phyloP scores from a whole-genome alignment of 2,888 invertebrate species.

The Rhabditophanes sp. region DNA sequence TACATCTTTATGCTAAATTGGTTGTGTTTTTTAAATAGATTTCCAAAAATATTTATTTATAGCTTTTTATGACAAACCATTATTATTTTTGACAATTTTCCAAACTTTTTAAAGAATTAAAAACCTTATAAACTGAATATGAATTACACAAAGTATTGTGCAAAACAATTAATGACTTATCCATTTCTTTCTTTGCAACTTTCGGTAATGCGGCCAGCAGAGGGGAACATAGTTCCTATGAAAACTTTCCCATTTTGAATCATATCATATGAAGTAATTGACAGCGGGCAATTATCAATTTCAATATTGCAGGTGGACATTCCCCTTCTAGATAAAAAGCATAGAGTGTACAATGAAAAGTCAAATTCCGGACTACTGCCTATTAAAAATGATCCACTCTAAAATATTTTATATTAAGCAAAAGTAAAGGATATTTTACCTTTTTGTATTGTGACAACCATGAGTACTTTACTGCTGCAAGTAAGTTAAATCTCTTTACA shows the following conservation, averaged over 20 bases:
- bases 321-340: conserved; percentile 63
- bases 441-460: background rate
- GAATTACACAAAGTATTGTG: too few relatives aligned
- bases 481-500: conserved; percentile 26
- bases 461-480: conserved; percentile 5
- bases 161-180: too few relatives aligned
- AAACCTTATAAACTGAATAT: too few relatives aligned
- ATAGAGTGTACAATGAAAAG: conserved; percentile 71
- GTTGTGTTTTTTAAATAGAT: too few relatives aligned
- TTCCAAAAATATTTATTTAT: too few relatives aligned
- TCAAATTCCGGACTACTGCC: conserved; percentile 67
- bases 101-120: too few relatives aligned
- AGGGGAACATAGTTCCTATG: conserved; percentile 34
- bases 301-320: conserved; percentile 47
- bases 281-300: conserved; percentile 35
- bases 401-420: conserved; percentile 22
- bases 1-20: too few relatives aligned
- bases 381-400: conserved; percentile 30
- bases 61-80: too few relatives aligned
- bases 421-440: conserved; percentile 14
- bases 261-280: conserved; percentile 35
- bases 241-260: conserved; percentile 30
- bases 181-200: conserved; percentile 20
- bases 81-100: too few relatives aligned
- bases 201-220: conserved; percentile 34